A percentile compares a stretch with the other conserved stretches of the same genome.
phyloP scores from a whole-genome alignment of 1,140 invertebrate genomes.

The Adelges cooleyi region DNA sequence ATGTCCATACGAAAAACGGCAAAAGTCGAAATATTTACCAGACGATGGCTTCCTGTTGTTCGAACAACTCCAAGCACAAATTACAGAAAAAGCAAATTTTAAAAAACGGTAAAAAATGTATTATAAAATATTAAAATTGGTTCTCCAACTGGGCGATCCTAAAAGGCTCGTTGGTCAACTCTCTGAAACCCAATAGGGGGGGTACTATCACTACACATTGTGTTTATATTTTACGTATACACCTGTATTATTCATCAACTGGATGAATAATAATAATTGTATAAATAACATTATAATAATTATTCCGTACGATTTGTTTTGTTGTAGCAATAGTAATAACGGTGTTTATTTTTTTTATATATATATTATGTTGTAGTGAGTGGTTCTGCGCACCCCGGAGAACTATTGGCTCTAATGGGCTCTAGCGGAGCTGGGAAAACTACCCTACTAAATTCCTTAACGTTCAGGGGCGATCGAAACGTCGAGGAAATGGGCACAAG shows the following conservation, averaged over 20 bases:
- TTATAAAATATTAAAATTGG: too few species aligned
- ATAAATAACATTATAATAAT: too few species aligned
- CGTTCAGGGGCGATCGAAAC: constrained; percentile 57
- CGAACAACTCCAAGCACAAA: background rate
- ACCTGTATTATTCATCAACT: too few species aligned
- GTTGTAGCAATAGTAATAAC: too few species aligned
- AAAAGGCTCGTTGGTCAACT: too few species aligned
- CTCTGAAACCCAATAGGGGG: too few species aligned
- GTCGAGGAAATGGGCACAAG: constrained; percentile 58
- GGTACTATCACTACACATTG: too few species aligned
- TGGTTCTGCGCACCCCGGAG: constrained; percentile 77
- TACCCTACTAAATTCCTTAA: constrained; percentile 81
- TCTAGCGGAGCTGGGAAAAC: constrained; percentile 93
- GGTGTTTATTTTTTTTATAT: too few species aligned
- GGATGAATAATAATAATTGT: too few species aligned
- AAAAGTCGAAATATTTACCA: background rate
- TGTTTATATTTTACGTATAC: too few species aligned
- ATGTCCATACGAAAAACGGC: constrained; percentile 12
- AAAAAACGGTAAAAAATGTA: background rate
- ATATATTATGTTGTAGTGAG: constrained; percentile 48
- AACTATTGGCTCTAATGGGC: constrained; percentile 84
- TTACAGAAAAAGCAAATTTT: background rate
- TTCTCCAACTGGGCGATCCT: too few species aligned
- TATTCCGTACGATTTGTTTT: too few species aligned
- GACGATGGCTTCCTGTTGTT: background rate